These are phyloP conservation scores for Mixornis gularis DNA, from an alignment of 2,113 vertebrate species.

Conservation along the genomic window DNA sequence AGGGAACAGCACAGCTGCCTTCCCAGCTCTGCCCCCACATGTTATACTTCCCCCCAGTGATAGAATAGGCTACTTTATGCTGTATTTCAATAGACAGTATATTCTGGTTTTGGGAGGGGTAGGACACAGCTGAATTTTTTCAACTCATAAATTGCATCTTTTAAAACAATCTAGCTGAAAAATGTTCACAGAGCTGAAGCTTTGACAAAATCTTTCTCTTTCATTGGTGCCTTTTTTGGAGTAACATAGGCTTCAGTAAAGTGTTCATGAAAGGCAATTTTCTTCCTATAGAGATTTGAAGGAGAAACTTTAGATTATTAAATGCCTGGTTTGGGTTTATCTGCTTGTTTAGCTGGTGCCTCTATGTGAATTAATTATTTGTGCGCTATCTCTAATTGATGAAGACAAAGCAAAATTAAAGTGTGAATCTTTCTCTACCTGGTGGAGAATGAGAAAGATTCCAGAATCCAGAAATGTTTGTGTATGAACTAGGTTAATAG, in stretches of 20 bases:
- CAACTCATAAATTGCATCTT: not conserved
- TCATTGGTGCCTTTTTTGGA: not conserved
- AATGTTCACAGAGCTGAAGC: not conserved
- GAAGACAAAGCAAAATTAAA: not conserved
- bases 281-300: not conserved
- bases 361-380: not conserved
- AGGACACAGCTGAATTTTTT: not conserved
- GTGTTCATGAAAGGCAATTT: not conserved
- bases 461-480: not conserved
- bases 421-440: not conserved
- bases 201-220: not conserved
- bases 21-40: not conserved
- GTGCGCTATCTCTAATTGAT: accelerated
- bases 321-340: not conserved
- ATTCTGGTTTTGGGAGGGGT: not conserved
- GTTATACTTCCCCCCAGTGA: not conserved
- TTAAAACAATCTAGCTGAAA: not conserved
- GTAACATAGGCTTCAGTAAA: not conserved
- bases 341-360: not conserved
- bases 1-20: not conserved
- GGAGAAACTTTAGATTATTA: not conserved
- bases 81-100: not conserved
- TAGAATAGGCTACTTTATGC: not conserved
- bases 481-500: not conserved
- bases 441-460: not conserved